These are phyloP conservation scores for Upupa epops DNA, from an alignment of 2,113 vertebrate genomes.

Conservation along the genomic window DNA sequence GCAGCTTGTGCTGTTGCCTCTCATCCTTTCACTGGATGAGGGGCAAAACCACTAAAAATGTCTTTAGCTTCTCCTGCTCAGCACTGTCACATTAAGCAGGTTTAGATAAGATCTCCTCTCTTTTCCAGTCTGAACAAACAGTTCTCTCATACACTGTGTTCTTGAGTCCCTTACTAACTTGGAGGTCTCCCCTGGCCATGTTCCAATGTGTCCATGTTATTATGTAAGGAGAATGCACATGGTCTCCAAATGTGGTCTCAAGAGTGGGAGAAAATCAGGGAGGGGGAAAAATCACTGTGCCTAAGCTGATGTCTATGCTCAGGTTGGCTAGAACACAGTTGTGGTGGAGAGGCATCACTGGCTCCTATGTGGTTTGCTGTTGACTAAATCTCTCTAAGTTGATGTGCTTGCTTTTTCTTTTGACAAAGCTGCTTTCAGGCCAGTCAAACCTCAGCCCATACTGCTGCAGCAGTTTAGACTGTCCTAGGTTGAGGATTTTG, in stretches of 20 bases:
- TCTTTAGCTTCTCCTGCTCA: background rate
- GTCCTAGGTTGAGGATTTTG: background rate
- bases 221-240: background rate
- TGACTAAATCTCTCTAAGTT: background rate
- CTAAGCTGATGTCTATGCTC: background rate
- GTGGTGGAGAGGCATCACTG: background rate
- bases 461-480: background rate
- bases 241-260: background rate
- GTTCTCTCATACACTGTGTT: accelerated
- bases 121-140: background rate
- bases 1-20: background rate
- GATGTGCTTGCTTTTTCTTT: background rate
- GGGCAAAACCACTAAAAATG: background rate
- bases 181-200: background rate
- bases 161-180: background rate
- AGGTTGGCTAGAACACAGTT: background rate
- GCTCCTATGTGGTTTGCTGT: background rate
- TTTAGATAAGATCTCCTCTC: background rate
- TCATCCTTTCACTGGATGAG: background rate
- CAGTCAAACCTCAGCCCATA: background rate
- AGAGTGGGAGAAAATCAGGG: no score
- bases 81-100: background rate
- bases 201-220: background rate
- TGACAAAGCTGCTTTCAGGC: background rate
- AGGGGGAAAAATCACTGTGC: background rate